Evolutionary conservation across 2,113 vertebrate genomes (phyloP).

Genomic region (Onychostruthus taczanowskii): DNA sequence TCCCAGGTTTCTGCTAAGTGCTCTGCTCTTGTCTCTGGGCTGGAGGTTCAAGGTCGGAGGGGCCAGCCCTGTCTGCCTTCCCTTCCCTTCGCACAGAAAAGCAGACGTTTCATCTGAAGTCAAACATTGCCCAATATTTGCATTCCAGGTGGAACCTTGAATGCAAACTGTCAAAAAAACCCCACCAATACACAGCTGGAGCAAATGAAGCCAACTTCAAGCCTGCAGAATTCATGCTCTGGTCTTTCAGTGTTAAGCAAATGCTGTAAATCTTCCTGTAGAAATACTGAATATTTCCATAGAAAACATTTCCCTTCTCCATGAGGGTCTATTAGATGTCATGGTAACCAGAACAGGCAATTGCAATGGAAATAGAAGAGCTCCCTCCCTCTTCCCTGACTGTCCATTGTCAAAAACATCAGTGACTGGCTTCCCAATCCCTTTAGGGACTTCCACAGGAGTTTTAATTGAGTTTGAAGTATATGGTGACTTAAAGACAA

Average conservation of each 20-base stretch:
- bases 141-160: neutral
- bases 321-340: neutral
- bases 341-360: neutral
- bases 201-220: neutral
- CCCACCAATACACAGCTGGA: fast-evolving
- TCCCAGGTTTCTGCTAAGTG: neutral
- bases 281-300: neutral
- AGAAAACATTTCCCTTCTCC: neutral
- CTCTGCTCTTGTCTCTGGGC: neutral
- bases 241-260: neutral
- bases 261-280: neutral
- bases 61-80: neutral
- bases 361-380: neutral
- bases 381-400: neutral
- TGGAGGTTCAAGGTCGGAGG: neutral
- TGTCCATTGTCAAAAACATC: neutral
- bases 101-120: neutral
- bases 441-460: neutral
- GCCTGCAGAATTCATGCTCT: neutral
- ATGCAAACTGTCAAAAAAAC: neutral
- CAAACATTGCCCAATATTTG: neutral
- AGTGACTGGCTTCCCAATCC: neutral
- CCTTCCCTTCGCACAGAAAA: neutral
- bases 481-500: neutral
- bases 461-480: neutral